Evolutionary conservation across 2,888 invertebrate genomes (phyloP), one percentile per base, ranked within the genome.

Genomic region (Bimastos eiseni): DNA sequence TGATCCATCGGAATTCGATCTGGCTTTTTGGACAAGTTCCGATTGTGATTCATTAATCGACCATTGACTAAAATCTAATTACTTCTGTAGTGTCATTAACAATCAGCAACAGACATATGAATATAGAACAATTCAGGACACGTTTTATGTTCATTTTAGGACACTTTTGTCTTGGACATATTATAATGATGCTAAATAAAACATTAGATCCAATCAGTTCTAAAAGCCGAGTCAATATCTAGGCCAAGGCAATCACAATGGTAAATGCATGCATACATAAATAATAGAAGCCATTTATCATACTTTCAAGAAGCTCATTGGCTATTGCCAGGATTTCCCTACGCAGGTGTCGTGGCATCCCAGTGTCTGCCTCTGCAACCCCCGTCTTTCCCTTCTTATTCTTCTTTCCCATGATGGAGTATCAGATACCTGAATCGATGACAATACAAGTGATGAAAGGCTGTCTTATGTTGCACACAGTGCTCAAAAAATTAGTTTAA

Each of bases 301-400:
- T 93, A 94, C 94, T 93, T 91, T 94, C 94, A 24, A 94, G 91
- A 8, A 94, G 92, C 88, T 92, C 92, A 90, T 93, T 93, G 41
- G 93, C 92, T 44, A 93, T 92, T 88, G 94, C 94, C 93, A 93
- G 92, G 15, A 94, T 91, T 90, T 94, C 94, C 91, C 93, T 93
- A 89, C 93, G 94, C 30, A 92, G 92, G 88, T 92, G 90, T 91
- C 93, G 93, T 33, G 94, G 91, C 92, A 93, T 92, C n/a, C 91
- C 91, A 38, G 86, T n/a, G 33, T 92, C 92, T 19, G 41, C 41
- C n/a, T 91, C 91, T 21, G 55, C 89, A 21, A 33, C 90, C 4
- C 38, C 90, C 15, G 83, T 34, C 88, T 86, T 91, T 34, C 34
- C 34, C 49, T 90, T 91, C 90, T 90, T 91, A 41, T 33, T 90